Evolutionary conservation across 2,113 vertebrate genomes (phyloP), one percentile per base, ranked within the genome.

Genomic region (Ciconia maguari): DNA sequence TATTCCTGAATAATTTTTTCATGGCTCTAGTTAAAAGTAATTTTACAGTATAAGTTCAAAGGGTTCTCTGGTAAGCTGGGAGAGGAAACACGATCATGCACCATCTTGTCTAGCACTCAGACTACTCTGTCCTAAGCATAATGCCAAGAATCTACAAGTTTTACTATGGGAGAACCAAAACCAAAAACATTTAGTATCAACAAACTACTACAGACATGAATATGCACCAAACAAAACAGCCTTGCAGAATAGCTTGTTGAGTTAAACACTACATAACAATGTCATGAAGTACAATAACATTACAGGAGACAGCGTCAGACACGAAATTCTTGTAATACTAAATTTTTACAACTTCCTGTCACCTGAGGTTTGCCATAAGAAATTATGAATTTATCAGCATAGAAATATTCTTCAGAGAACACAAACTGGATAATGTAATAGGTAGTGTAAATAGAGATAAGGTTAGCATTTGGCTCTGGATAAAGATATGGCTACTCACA

Each of bases 181-280:
- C 32, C 44, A 55, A 79, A 82, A 85, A 11, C 64, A 66, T 55
- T 86, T 58, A 80, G 7, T 60, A 90, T 74, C 83, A 94, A 87
- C 93, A 92, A 81, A 89, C 32, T 89, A 48, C 90, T 49, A 42
- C 19, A 84, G 70, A 61, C 44, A 36, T 32, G 74, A 94, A 69
- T 26, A 60, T 6, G 10, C 32, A 89, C 29, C 49, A 46, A 7
- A 58, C 27, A 52, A 75, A 66, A 42, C 0, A 94, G 87, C 38
- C 71, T 22, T 61, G 78, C 68, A 76, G 70, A 76, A 83, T 2
- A 91, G 44, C 66, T 69, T 8, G 42, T 25, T 24, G 70, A 87
- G 62, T 93, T 69, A 97, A 96, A 88, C 93, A 95, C 75, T 26
- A 60, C 91, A 95, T 94, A 97, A 93, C 82, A 95, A 97, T 90